Evolutionary conservation across 2,113 vertebrate genomes (phyloP).

Genomic region (Laterallus jamaicensis): DNA sequence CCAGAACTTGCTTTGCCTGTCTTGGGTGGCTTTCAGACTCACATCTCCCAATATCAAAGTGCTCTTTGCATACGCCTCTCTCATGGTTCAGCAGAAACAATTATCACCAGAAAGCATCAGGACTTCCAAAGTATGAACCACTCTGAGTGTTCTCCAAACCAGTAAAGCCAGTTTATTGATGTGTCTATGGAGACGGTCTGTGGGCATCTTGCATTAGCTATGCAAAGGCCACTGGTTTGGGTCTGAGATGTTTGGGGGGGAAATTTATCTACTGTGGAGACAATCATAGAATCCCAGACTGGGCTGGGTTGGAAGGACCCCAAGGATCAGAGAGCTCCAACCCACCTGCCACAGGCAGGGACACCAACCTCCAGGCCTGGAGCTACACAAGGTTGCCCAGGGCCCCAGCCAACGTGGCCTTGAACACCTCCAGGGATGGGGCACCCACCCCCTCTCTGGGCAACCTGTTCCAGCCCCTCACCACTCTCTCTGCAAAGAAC

Average conservation of each 20-base stretch:
- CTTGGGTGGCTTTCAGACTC: background rate
- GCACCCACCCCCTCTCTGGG: too few relatives aligned
- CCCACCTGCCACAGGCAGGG: too few relatives aligned
- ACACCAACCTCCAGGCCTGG: too few relatives aligned
- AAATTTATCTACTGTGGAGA: background rate
- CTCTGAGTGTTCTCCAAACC: background rate
- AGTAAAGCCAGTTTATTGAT: background rate
- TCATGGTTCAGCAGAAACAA: fast-evolving
- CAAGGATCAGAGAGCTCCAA: too few relatives aligned
- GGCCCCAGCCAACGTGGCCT: too few relatives aligned
- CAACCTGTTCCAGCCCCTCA: too few relatives aligned
- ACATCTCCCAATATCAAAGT: background rate
- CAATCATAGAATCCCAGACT: background rate
- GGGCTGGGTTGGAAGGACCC: too few relatives aligned
- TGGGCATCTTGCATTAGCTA: background rate
- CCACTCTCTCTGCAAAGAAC: too few relatives aligned
- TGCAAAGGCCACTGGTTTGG: fast-evolving
- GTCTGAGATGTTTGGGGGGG: background rate
- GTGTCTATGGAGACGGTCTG: background rate
- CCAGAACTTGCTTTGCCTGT: background rate
- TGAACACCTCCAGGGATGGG: too few relatives aligned
- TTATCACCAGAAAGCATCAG: background rate
- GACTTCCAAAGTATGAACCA: background rate
- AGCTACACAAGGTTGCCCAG: too few relatives aligned
- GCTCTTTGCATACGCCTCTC: background rate